Conservation (phyloP, 2,888 invertebrate genomes). For the Athripsodes cinereus region DNA sequence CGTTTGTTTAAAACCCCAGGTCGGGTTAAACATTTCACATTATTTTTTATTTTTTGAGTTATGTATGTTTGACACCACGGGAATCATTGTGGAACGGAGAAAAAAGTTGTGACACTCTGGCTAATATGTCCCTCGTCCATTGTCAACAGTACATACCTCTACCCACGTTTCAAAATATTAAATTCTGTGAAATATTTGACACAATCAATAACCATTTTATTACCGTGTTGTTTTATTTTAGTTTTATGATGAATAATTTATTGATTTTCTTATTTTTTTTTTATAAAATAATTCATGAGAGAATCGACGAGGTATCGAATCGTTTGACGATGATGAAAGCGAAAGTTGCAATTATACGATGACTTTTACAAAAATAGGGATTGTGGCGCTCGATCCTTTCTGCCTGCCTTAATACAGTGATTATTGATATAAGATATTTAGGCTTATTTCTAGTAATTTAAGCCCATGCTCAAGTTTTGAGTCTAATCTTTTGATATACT, state of each 20-base stretch:
- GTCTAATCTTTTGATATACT: no score
- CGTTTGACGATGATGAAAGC: no score
- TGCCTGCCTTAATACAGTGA: no score
- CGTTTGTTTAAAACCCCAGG: neutral
- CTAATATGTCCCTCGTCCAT: constrained; percentile 20
- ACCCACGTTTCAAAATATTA: no score
- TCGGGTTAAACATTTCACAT: constrained; percentile 4
- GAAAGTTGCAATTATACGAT: no score
- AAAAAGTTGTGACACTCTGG: constrained; percentile 22
- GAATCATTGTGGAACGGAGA: constrained; percentile 11
- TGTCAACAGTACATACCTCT: no score
- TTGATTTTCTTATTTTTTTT: neutral
- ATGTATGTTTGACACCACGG: constrained; percentile 19
- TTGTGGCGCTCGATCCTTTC: no score
- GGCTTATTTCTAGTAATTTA: no score
- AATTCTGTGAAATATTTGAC: neutral
- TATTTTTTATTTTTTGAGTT: constrained; percentile 22
- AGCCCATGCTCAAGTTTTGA: no score
- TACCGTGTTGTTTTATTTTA: neutral
- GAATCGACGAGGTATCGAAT: no score
- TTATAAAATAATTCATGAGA: neutral
- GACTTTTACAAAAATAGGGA: no score
- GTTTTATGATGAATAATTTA: neutral
- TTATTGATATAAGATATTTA: no score
- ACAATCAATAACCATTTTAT: constrained; percentile 4